A percentile compares a stretch with the other conserved stretches of the same genome.
Conservation (phyloP, 2,888 invertebrate species). For the Candidula unifasciata region DNA sequence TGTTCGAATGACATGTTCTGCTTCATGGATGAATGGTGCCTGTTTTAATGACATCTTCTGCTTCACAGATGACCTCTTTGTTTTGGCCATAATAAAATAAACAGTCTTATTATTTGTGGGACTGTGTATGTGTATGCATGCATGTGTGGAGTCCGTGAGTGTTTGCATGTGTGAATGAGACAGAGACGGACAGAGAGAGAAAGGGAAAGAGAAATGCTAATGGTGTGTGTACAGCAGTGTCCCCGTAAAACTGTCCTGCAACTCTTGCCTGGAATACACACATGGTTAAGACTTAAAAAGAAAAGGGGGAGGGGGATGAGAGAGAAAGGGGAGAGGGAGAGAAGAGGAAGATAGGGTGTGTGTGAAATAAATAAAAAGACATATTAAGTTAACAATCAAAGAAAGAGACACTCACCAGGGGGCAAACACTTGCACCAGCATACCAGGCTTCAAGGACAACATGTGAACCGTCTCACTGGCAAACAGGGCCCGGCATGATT, state of each 20-base stretch:
- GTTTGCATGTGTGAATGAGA: no score
- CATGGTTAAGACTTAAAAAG: no score
- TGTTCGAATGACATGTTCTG: no score
- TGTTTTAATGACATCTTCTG: no score
- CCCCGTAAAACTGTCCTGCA: slow-evolving; percentile 54
- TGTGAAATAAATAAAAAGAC: not conserved
- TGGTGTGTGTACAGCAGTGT: slow-evolving; percentile 60
- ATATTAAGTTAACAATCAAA: not conserved
- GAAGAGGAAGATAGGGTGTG: not conserved
- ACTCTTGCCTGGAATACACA: slow-evolving; percentile 54
- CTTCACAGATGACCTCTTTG: no score
- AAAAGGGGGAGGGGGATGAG: no score
- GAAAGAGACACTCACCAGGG: slow-evolving; percentile 60
- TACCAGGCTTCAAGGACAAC: slow-evolving; percentile 56
- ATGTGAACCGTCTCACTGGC: slow-evolving; percentile 57
- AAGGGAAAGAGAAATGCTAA: slow-evolving; percentile 49
- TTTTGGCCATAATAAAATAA: no score
- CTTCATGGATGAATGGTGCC: no score
- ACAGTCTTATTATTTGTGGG: no score
- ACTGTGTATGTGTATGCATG: no score
- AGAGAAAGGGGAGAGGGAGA: not conserved
- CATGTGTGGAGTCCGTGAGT: no score
- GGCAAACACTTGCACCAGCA: slow-evolving; percentile 61
- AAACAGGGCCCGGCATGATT: slow-evolving; percentile 57
- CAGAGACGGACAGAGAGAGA: no score